Evolutionary conservation across 2,888 invertebrate species (phyloP), one percentile per base, ranked within the genome.

Genomic region (Epinotia bilunana): DNA sequence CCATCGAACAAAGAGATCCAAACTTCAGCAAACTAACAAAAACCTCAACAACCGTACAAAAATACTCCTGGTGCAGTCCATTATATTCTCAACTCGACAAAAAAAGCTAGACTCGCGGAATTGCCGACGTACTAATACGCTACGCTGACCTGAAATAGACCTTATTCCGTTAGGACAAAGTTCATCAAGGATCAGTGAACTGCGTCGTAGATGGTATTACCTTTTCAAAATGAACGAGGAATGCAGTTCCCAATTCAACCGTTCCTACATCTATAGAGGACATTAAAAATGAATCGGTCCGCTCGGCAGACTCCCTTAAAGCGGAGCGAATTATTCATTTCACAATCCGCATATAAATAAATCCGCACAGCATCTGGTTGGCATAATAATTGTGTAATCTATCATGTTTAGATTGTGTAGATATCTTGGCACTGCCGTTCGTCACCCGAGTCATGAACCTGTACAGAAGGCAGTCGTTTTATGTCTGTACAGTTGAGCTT

Each of bases 221-320:
- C n/a, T 53, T 53, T 53, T 53, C n/a, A n/a, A n/a, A n/a, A 6
- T 53, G 53, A n/a, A n/a, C 23, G 6, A 0, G 5, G 12, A 23
- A 23, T 28, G 13, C 16, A 33, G 61, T 33, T 70, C 23, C 60
- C n/a, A n/a, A 49, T 23, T 72, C 39, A 4, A 43, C 57, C 6
- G 23, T 46, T 39, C 11, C 62, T 33, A 49, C 28, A 64, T 73
- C 46, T 23, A 67, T 43, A 18, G 43, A 6, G 23, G n/a, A 28
- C 53, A 65, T 75, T 71, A 76, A 76, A 46, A 76, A 69, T 69
- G 20, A 20, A 76, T 76, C 63, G 68, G 43, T 20, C 20, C 43
- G 43, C 49, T 72, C 72, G 39, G 60, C 46, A 18, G 28, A 61
- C 46, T 67, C 62, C 62, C 61, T 67, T 20, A 62, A 67, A 65